phyloP scores from a whole-genome alignment of 2,888 invertebrate genomes.

The Myopa tessellatipennis region DNA sequence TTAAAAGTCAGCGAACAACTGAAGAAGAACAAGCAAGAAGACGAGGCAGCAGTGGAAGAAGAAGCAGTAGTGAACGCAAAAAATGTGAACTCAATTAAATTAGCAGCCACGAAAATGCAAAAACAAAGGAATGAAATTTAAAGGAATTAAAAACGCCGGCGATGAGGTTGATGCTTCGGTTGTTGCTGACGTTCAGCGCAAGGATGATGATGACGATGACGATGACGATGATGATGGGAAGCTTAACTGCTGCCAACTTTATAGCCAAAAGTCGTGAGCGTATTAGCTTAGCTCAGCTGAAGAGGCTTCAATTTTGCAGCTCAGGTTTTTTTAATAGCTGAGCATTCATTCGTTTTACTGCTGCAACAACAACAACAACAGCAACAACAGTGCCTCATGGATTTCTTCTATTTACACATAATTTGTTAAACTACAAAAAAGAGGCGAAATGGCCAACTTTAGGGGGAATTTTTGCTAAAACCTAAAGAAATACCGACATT shows the following conservation, averaged over 20 bases:
- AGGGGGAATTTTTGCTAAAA: too few species aligned
- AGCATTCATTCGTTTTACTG: slow-evolving; percentile 24
- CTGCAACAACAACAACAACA: not conserved
- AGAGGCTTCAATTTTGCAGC: slow-evolving; percentile 4
- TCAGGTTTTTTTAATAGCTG: slow-evolving; percentile 12
- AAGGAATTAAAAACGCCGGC: slow-evolving; percentile 23
- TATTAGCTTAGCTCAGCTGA: not conserved
- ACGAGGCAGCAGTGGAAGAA: not conserved
- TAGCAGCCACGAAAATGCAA: slow-evolving; percentile 44
- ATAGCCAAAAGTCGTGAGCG: slow-evolving; percentile 23
- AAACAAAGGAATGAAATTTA: slow-evolving; percentile 27
- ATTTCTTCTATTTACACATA: not conserved
- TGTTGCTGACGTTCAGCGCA: not conserved
- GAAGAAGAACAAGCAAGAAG: not conserved
- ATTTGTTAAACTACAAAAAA: too few species aligned
- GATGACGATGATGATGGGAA: not conserved
- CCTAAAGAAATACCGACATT: too few species aligned
- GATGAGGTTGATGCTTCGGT: not conserved
- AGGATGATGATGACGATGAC: slow-evolving; percentile 5
- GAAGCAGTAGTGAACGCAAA: not conserved
- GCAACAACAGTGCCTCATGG: not conserved
- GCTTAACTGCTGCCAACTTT: slow-evolving; percentile 1
- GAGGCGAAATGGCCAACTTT: too few species aligned
- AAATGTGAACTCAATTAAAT: slow-evolving; percentile 49
- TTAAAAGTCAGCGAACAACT: not conserved